Base-by-base conservation (phyloP, 1,140 invertebrate species). In the Tenebrio molitor region DNA sequence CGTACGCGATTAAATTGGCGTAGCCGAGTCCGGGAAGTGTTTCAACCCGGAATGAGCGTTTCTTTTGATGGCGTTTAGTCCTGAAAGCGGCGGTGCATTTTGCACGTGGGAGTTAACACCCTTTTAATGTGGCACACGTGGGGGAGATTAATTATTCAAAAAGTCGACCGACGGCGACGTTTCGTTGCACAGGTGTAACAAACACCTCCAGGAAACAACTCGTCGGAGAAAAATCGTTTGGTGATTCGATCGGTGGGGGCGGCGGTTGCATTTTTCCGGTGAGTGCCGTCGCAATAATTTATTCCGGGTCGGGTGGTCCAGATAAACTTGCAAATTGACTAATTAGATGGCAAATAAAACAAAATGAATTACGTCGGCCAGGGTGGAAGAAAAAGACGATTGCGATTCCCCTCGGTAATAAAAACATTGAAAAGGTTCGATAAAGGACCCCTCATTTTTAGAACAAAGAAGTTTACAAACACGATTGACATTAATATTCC, bases 401-500 rank as follows among this genome's bases (percentile, higher is more conserved):
- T 23, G 12, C 23, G 39, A 16, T 53, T 33, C 21, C 65, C 68
- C 64, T 39, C 29, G 19, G 68, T 34, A 76, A 76, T 76, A 76
- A 76, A 76, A 76, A 76, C 75, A 76, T 76, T 71, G 72, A 74
- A 74, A 71, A 71, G 64, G 66, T 73, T 73, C 72, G 74, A 76
- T 76, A 76, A n/a, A 76, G 74, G 58, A 29, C 46, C 64, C 72
- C 68, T 73, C 71, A 67, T 73, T 74, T 74, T 74, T 71, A 71
- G 69, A 74, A 74, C 73, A 74, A 74, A 71, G 73, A 68, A 63
- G 73, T 74, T 74, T 63, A 68, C 68, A 74, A 74, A 71, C 73
- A 68, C 73, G 69, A 76, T 76, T 72, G 69, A 69, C 73, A 76
- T 76, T 76, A 74, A 76, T 76, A 76, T 74, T 76, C 72, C 46